phyloP scores from a whole-genome alignment of 2,797 vertebrate genomes.

The Lophotriccus pileatus region DNA sequence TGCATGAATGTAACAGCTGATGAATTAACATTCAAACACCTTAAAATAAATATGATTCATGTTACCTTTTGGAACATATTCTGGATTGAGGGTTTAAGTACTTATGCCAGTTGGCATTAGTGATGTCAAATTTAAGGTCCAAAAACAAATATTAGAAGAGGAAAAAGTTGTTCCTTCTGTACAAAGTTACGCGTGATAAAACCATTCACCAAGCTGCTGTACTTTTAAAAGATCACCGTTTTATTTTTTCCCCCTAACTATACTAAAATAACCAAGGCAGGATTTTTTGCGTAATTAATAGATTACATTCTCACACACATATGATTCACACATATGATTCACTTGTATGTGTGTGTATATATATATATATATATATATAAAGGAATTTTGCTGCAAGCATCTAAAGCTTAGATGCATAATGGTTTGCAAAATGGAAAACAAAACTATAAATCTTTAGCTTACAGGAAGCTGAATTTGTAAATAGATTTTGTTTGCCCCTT shows the following conservation, averaged over 20 bases:
- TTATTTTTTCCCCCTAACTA: neutral
- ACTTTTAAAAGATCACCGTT: neutral
- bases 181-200: neutral
- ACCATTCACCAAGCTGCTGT: neutral
- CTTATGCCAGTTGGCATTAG: neutral
- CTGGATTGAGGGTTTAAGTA: neutral
- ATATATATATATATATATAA: neutral
- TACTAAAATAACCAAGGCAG: slow-evolving; percentile 22
- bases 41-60: neutral
- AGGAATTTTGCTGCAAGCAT: neutral
- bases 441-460: neutral
- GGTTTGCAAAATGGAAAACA: neutral
- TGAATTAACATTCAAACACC: neutral
- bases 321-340: slow-evolving; percentile 32
- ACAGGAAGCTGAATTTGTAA: neutral
- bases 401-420: neutral
- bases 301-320: neutral
- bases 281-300: neutral
- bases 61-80: neutral
- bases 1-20: neutral
- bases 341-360: neutral
- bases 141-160: neutral
- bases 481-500: neutral
- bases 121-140: neutral
- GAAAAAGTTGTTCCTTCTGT: neutral